A percentile compares a stretch with the other conserved stretches of the same genome.
phyloP scores from a whole-genome alignment of 2,888 invertebrate genomes.

The Hemithea aestivaria region DNA sequence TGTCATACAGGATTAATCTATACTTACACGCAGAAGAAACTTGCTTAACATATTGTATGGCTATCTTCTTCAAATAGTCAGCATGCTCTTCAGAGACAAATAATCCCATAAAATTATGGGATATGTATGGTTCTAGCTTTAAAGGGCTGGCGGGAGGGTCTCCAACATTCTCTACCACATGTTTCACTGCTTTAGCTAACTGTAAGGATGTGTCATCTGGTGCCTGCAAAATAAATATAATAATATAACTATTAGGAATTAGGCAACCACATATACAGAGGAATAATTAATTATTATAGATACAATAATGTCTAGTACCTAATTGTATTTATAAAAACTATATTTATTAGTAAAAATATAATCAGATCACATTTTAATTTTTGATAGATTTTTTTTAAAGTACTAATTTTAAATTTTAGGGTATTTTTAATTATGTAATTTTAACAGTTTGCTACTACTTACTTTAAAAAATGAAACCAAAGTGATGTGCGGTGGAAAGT shows the following conservation, averaged over 20 bases:
- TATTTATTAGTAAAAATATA: no score
- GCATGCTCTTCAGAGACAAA: conserved; percentile 92
- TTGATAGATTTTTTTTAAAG: no score
- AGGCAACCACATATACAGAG: no score
- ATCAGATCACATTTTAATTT: no score
- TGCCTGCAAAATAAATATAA: conserved; percentile 80
- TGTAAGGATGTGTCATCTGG: conserved; percentile 86
- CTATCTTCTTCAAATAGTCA: conserved; percentile 87
- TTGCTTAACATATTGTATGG: conserved; percentile 89
- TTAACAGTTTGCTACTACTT: conserved; percentile 27
- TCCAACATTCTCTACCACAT: conserved; percentile 85
- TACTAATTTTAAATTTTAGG: no score
- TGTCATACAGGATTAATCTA: no score
- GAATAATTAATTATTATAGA: no score
- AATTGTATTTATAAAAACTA: no score
- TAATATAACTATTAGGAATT: no score
- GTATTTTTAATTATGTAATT: no score
- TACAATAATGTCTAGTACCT: no score
- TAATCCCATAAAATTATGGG: conserved; percentile 94
- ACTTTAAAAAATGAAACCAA: conserved; percentile 94
- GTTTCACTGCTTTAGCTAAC: conserved; percentile 84
- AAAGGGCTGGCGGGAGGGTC: conserved; percentile 82
- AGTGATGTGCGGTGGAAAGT: conserved; percentile 94
- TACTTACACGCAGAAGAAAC: conserved; percentile 86
- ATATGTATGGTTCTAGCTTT: conserved; percentile 89